Base-by-base conservation (phyloP, 2,797 vertebrate genomes). In the Ibycter americanus region DNA sequence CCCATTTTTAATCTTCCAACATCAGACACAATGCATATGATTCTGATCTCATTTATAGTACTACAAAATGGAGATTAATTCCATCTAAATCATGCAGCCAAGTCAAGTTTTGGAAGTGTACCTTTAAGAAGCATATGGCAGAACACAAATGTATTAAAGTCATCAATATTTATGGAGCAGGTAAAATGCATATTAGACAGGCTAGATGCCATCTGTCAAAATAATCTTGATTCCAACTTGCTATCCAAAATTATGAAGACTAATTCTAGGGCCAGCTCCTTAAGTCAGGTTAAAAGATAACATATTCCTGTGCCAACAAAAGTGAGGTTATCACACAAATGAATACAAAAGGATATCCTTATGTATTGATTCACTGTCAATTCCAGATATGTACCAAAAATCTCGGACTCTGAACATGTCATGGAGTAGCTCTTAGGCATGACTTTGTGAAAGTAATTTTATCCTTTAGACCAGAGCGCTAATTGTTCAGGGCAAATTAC, bases 91-190 rank as follows among this genome's bases (percentile, higher is more conserved):
- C 90, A 76, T 10, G 8, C 61, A 94, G 90, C 82, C 89, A 94
- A 93, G 49, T 89, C 71, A 92, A 91, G 79, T 92, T 96, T 93
- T 93, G 90, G 77, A 96, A 91, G 18, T 94, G 68, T 95, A 96
- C 77, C 94, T 96, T 96, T 94, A 96, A 97, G 95, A 96, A 96
- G 67, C 95, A 93, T 95, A 95, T 92, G 87, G 90, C 68, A 95
- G 90, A 93, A 91, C 84, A 94, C 91, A 94, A 90, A 95, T 91
- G 91, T 91, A 96, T 95, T 94, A 81, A 96, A 96, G 83, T 93
- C 86, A 96, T 96, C 96, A 94, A 96, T 97, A 97, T 97, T 96
- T 96, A 94, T 96, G 91, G 95, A 94, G 90, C 97, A 97, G 97
- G 97, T 97, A 97, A 83, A 91, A 97, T 90, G 89, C 95, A 89